Evolutionary conservation across 2,888 invertebrate genomes (phyloP).

Genomic region (Agrochola lota): DNA sequence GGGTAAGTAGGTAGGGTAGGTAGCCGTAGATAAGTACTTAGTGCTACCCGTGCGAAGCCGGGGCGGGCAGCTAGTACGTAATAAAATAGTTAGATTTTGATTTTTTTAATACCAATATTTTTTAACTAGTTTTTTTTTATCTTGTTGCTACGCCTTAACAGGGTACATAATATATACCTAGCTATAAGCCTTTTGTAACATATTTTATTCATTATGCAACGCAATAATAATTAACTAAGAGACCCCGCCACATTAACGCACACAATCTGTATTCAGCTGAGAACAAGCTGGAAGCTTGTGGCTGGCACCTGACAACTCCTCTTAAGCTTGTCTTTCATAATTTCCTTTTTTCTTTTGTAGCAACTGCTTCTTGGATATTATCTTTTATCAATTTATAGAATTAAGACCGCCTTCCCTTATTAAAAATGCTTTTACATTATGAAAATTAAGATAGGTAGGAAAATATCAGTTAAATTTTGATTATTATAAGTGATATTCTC

Average conservation of each 20-base stretch:
- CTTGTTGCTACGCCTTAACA: too few species aligned
- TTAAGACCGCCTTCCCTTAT: slow-evolving; percentile 50
- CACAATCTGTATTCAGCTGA: slow-evolving; percentile 65
- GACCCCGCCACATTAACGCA: neutral
- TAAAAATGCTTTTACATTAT: slow-evolving; percentile 36
- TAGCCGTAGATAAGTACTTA: too few species aligned
- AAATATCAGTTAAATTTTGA: too few species aligned
- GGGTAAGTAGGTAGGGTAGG: too few species aligned
- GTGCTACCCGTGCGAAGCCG: too few species aligned
- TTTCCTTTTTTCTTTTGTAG: slow-evolving; percentile 76
- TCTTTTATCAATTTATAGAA: slow-evolving; percentile 78
- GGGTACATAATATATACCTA: too few species aligned
- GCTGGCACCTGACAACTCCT: slow-evolving; percentile 82
- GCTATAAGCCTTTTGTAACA: too few species aligned
- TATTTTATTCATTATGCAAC: too few species aligned
- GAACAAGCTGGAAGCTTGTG: slow-evolving; percentile 63
- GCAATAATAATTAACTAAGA: neutral
- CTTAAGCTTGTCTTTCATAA: slow-evolving; percentile 80
- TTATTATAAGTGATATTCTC: neutral
- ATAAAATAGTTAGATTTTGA: too few species aligned
- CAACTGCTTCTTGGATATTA: slow-evolving; percentile 73
- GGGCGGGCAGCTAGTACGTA: too few species aligned
- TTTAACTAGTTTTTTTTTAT: too few species aligned
- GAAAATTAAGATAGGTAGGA: neutral
- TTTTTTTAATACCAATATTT: too few species aligned